These are phyloP conservation scores for Muntiacus muntjak DNA, from an alignment of 2,113 vertebrate genomes.

Conservation along the genomic window DNA sequence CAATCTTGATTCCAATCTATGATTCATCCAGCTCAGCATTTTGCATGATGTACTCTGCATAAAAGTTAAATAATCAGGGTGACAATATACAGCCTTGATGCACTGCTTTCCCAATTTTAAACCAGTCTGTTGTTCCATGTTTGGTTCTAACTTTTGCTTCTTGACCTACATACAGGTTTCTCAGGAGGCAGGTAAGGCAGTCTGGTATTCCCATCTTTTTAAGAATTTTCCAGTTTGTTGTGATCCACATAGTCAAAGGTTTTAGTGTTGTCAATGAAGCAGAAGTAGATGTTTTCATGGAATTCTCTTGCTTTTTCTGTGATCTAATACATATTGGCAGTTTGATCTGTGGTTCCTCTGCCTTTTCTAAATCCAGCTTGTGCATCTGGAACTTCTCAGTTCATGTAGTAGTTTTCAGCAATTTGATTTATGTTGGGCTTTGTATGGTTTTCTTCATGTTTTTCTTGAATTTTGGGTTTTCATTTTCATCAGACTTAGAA, in stretches of 20 bases:
- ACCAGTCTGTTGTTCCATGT: neutral
- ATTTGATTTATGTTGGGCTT: neutral
- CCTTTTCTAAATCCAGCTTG: neutral
- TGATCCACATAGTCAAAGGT: neutral
- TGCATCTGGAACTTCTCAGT: neutral
- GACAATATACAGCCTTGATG: neutral
- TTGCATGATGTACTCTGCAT: neutral
- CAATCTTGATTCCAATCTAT: neutral
- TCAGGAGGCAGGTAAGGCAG: neutral
- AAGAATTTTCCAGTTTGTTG: neutral
- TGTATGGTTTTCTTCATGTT: neutral
- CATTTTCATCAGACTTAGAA: neutral
- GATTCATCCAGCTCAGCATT: neutral
- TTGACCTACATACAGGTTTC: neutral
- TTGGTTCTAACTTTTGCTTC: neutral
- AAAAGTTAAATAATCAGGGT: neutral
- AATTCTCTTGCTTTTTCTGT: neutral
- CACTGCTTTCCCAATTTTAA: neutral
- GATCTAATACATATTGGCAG: neutral
- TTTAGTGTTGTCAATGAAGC: neutral
- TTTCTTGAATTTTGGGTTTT: neutral
- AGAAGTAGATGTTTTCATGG: neutral
- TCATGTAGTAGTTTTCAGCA: neutral
- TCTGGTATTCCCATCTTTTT: neutral
- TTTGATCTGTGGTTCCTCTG: neutral